Conservation (phyloP, 2,113 vertebrate genomes). For the Bos taurus region ARS-UCD2.0 NC_037335.1:99011501-99012000, state of each 20-base stretch:
- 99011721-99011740: background rate
- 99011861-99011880: slow-evolving; percentile 77
- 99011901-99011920: slow-evolving; percentile 62
- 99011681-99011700: background rate
- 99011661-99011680: background rate
- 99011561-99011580: background rate
- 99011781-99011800: slow-evolving; percentile 59
- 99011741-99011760: background rate
- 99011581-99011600: background rate
- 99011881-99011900: slow-evolving; percentile 71
- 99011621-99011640: background rate
- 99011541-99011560: background rate
- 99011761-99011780: slow-evolving; percentile 2
- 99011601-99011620: background rate
- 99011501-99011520: background rate
- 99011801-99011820: slow-evolving; percentile 38
- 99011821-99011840: slow-evolving; percentile 66
- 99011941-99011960: background rate
- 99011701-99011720: background rate
- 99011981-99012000: background rate
- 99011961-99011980: background rate
- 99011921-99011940: slow-evolving; percentile 28
- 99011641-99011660: background rate
- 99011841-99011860: slow-evolving; percentile 16
- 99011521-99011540: background rate